Evolutionary conservation across 2,797 vertebrate species (phyloP).

Genomic region (Prunella strophiata): DNA sequence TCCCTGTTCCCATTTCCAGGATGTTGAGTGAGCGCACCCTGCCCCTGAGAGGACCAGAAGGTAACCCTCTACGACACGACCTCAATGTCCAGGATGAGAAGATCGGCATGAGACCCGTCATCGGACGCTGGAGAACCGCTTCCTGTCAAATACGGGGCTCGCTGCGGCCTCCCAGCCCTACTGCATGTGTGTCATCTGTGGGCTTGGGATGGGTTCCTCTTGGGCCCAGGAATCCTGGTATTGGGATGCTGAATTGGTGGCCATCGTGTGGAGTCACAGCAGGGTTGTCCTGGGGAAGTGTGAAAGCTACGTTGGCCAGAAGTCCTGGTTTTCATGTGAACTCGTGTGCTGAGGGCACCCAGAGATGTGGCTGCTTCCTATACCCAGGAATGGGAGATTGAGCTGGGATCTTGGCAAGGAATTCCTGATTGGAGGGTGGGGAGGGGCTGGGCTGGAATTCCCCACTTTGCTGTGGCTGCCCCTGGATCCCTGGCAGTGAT

Average conservation of each 20-base stretch:
- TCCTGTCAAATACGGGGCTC: conserved; percentile 84
- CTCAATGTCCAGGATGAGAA: conserved; percentile 92
- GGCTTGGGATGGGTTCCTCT: no score
- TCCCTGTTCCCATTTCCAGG: conserved; percentile 55
- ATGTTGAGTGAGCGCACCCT: conserved; percentile 92
- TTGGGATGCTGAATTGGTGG: rapidly evolving
- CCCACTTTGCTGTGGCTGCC: not conserved
- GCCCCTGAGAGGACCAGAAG: conserved; percentile 91
- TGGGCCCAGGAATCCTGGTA: rapidly evolving
- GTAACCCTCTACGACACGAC: conserved; percentile 91
- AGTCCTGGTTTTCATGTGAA: not conserved
- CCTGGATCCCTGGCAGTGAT: not conserved
- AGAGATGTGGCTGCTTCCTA: rapidly evolving
- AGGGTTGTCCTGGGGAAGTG: rapidly evolving
- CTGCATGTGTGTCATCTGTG: conserved; percentile 77
- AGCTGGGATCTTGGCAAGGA: rapidly evolving
- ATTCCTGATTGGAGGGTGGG: not conserved
- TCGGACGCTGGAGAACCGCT: conserved; percentile 95
- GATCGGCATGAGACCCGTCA: conserved; percentile 91
- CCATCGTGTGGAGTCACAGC: rapidly evolving
- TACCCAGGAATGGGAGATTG: rapidly evolving
- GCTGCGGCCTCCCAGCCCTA: conserved; percentile 92
- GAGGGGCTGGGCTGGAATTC: not conserved
- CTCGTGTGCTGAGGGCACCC: not conserved
- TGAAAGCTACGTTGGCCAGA: rapidly evolving